Conservation (phyloP, 35 echinoderm and acorn worm genomes). For the Lytechinus pictus region DNA sequence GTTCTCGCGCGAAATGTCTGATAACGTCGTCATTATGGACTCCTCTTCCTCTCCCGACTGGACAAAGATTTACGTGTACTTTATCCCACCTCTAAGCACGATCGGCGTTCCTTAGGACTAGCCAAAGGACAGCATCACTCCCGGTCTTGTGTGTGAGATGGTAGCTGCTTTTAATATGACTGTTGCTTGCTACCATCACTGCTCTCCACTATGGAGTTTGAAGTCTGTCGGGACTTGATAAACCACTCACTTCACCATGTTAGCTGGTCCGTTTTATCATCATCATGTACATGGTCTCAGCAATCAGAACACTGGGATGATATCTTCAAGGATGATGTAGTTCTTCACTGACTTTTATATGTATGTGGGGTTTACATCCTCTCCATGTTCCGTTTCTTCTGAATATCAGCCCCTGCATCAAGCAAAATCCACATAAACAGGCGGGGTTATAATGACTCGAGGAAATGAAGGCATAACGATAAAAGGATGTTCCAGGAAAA, state of each 20-base stretch:
- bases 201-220: background rate
- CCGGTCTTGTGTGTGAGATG: background rate
- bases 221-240: background rate
- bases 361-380: background rate
- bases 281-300: background rate
- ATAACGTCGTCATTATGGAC: constrained; percentile 53
- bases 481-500: too few species aligned
- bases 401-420: background rate
- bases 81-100: background rate
- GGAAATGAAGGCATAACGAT: too few species aligned
- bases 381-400: background rate
- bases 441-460: too few species aligned
- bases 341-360: background rate
- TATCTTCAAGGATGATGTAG: background rate
- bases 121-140: background rate
- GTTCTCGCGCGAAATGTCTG: constrained; percentile 92
- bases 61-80: background rate
- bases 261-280: background rate
- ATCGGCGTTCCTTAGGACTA: background rate
- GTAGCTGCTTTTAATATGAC: background rate
- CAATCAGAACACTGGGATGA: background rate
- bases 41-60: background rate
- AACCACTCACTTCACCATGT: background rate
- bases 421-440: too few species aligned
- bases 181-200: background rate